These are phyloP conservation scores for Quadroppia sp. DNA, from an alignment of 2,888 invertebrate species.

Conservation along the genomic window DNA sequence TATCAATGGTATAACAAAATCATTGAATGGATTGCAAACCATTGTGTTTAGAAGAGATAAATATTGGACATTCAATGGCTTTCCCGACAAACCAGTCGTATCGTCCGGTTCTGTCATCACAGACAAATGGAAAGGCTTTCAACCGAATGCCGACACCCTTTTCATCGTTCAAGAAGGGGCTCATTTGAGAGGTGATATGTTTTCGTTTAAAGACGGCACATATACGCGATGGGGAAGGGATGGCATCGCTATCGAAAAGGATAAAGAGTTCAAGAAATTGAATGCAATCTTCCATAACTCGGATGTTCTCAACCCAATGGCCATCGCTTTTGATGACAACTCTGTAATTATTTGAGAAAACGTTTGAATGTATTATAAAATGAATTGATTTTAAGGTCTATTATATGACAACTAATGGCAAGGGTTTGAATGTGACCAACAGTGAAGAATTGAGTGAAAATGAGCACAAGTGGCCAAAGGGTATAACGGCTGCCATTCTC, in stretches of 20 bases:
- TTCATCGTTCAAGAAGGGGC: not conserved
- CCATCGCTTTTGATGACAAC: conserved; percentile 10
- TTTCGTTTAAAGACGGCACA: not conserved
- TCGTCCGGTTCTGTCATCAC: not conserved
- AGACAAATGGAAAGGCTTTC: not conserved
- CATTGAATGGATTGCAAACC: not conserved
- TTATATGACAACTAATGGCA: not conserved
- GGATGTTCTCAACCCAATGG: not conserved
- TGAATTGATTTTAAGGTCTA: not conserved
- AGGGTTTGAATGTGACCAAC: not conserved
- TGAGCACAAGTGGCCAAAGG: not conserved
- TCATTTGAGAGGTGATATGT: not conserved
- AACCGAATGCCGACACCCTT: not conserved
- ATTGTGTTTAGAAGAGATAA: not conserved
- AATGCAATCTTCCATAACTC: not conserved
- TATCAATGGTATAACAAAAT: too few species aligned
- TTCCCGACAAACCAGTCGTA: not conserved
- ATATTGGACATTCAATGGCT: not conserved
- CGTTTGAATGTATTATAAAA: too few species aligned
- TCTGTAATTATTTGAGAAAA: too few species aligned
- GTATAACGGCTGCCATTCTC: not conserved
- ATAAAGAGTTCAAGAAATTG: not conserved
- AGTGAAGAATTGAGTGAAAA: not conserved
- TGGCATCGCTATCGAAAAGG: not conserved
- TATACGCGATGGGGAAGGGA: not conserved